Conservation (phyloP, 2,113 vertebrate species). For the Megaceryle maxima region DNA sequence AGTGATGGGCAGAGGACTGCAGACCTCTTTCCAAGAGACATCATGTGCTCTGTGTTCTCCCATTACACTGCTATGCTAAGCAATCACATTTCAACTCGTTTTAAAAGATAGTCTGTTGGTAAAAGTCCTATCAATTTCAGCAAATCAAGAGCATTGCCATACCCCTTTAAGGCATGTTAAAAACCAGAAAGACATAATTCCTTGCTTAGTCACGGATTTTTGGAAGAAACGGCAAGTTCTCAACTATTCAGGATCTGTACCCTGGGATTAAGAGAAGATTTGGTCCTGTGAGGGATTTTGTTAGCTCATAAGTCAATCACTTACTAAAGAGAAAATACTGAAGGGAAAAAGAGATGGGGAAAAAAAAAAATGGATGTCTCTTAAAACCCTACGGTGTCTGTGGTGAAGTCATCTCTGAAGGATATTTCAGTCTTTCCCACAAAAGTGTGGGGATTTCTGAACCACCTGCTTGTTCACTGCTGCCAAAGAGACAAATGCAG, state of each 20-base stretch:
- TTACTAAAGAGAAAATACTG: neutral
- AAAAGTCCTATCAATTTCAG: neutral
- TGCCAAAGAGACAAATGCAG: conserved; percentile 27
- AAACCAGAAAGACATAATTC: neutral
- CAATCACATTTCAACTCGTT: neutral
- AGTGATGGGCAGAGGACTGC: neutral
- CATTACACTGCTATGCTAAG: neutral
- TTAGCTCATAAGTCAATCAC: neutral
- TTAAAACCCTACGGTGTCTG: neutral
- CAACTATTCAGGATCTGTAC: neutral
- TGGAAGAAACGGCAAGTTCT: neutral
- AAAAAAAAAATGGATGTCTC: neutral
- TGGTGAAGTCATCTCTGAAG: conserved; percentile 25
- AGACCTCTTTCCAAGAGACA: neutral
- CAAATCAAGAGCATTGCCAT: neutral
- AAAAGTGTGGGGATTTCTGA: neutral
- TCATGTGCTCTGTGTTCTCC: neutral
- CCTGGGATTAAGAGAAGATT: neutral
- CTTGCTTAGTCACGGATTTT: neutral
- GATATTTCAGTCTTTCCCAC: neutral
- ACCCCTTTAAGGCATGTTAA: neutral
- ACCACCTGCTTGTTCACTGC: conserved; percentile 7
- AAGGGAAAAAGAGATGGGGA: neutral
- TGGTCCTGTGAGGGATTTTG: neutral
- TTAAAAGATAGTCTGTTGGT: neutral